Percentiles rank a stretch among this genome's conserved stretches.
phyloP scores from a whole-genome alignment of 2,797 vertebrate species.

The Hylomyscus alleni region DNA sequence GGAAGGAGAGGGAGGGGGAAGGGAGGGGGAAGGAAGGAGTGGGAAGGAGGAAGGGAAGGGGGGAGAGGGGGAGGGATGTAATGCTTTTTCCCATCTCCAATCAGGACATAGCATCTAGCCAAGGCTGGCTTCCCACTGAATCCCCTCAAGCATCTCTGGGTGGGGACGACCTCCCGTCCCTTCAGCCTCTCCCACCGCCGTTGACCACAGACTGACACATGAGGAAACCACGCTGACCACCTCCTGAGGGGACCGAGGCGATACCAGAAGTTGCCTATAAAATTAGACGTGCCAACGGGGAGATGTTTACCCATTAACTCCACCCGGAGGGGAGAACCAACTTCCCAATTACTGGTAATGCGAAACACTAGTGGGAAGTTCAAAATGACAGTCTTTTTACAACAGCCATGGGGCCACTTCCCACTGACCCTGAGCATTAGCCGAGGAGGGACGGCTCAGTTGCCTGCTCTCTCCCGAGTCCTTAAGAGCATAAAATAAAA shows the following conservation, averaged over 20 bases:
- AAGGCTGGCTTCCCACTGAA: not conserved
- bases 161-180: not conserved
- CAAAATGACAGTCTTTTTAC: slow-evolving; percentile 88
- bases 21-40: fast-evolving
- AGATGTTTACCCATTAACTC: slow-evolving; percentile 87
- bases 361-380: slow-evolving; percentile 89
- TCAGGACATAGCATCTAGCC: fast-evolving
- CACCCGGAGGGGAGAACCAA: slow-evolving; percentile 86
- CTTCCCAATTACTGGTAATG: slow-evolving; percentile 90
- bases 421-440: slow-evolving; percentile 87
- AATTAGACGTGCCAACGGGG: slow-evolving; percentile 23
- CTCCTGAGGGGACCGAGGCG: not conserved
- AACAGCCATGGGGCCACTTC: slow-evolving; percentile 88
- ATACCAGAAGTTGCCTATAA: not conserved
- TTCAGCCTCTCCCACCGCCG: fast-evolving
- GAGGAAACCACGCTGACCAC: not conserved
- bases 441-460: slow-evolving; percentile 85
- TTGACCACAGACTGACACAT: not conserved
- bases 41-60: no score
- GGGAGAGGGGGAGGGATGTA: no score
- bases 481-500: slow-evolving; percentile 93
- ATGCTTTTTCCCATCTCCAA: not conserved
- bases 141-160: not conserved
- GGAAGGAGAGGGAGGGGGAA: not conserved
- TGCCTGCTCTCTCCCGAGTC: slow-evolving; percentile 86